phyloP scores from a whole-genome alignment of 2,113 vertebrate genomes.

The Anolis carolinensis region DNA sequence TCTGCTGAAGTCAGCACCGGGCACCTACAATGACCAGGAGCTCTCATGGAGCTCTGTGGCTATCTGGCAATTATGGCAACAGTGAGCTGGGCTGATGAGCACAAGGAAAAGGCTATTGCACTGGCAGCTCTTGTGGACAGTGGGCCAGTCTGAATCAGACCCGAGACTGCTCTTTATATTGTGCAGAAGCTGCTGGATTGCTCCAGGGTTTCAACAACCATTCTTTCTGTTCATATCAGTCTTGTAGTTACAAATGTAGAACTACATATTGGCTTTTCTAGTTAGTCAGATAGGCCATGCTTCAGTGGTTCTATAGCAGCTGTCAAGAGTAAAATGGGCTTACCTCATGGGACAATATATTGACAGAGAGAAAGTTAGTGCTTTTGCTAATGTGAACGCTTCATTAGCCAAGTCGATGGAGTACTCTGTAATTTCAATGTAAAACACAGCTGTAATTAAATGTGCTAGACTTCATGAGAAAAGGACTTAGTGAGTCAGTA shows the following conservation, averaged over 20 bases:
- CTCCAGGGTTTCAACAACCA: not conserved
- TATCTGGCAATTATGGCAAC: too few species aligned
- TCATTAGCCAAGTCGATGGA: conserved; percentile 40
- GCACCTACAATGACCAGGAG: too few species aligned
- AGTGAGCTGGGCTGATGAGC: too few species aligned
- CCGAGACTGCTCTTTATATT: too few species aligned
- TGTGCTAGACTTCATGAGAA: conserved; percentile 22
- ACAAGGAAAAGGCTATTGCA: too few species aligned
- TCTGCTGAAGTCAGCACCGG: too few species aligned
- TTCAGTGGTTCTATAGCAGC: not conserved
- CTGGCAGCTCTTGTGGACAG: too few species aligned
- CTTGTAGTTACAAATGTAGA: conserved; percentile 11
- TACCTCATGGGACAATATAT: conserved; percentile 25
- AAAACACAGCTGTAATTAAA: conserved; percentile 47
- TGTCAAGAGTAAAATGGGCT: conserved; percentile 31
- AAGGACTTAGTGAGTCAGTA: conserved; percentile 4
- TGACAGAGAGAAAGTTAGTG: conserved; percentile 15
- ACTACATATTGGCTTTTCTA: conserved; percentile 8
- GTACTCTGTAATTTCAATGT: conserved; percentile 26
- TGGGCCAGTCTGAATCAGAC: too few species aligned
- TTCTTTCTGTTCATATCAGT: conserved; percentile 14
- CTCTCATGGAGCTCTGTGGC: too few species aligned
- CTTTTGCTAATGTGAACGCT: conserved; percentile 35
- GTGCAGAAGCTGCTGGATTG: too few species aligned
- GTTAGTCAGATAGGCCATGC: not conserved